Evolutionary conservation across 2,888 invertebrate genomes (phyloP), one percentile per base, ranked within the genome.

Genomic region (Sarcophaga variegata): DNA sequence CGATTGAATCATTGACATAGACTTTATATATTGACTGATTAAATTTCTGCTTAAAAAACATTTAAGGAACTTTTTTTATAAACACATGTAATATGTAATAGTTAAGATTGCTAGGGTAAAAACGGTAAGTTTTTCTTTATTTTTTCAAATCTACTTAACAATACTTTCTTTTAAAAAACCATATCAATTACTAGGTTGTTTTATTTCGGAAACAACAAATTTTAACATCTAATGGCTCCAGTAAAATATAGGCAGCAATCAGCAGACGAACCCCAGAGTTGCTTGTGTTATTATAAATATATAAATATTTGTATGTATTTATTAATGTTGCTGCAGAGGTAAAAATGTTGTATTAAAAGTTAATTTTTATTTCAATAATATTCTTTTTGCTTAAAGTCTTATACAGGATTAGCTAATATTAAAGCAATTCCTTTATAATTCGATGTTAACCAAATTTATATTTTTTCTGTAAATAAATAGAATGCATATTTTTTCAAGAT

Each of bases 1-100:
- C 88, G 90, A 89, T 88, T 89, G 89, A 90, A 89, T 90, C 90
- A 90, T 90, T 91, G 90, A 89, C 90, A 86, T 87, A 77, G 81
- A 71, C 82, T 87, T 79, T 67, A 45, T 81, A 37, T 25, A 69
- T 62, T 66, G 3, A 17, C n/a, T 76, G 47, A 25, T 70, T 45
- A 3, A 37, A 70, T 74, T 75, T 49, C 54, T 60, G 60, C 76
- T 82, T 71, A 17, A 71, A 70, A 75, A 78, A 71, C 62, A 67
- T 76, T 70, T 54, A 72, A 87, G 81, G 78, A 82, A 85, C 83
- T 79, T 74, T 76, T 81, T 66, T 27, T 71, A 47, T 77, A 64
- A 60, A 2, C 20, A 67, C 12, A 49, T 54, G 12, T 17, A 54
- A 54, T 54, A 54, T 54, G 54, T 54, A 37, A 37, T 37, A 37